Base-by-base conservation (phyloP, 2,113 vertebrate genomes). In the Stegostoma tigrinum region DNA sequence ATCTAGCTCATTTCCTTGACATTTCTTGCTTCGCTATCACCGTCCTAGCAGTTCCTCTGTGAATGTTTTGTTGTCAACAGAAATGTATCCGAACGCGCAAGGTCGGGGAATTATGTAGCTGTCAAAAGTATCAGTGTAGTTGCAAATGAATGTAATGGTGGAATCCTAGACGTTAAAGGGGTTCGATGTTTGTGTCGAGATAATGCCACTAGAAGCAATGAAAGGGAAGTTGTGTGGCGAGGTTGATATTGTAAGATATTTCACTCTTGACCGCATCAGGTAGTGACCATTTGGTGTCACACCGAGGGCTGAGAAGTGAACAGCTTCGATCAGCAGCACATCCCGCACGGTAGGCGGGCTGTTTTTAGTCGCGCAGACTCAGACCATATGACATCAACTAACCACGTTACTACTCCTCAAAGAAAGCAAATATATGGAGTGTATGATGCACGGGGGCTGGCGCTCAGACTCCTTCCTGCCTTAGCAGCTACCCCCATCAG, bases 361-460 rank as follows among this genome's bases (percentile, higher is more conserved):
- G 38, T 42, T 72, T 15, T 3, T 48, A 10, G 94, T 7, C 42
- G 94, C 94, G 94, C 94, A 95, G 94, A 95, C 94, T 95, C 94
- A 95, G 68, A 95, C 94, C 68, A 95, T 72, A 95, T 95, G 94
- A 95, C 94, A 95, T 95, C 67, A 95, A 95, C 68, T 95, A 95
- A 95, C 94, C 94, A 95, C 68, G 94, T 95, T 95, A 95, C 94
- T 95, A 72, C 94, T 95, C 72, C 67, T 61, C 34, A 72, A 95
- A 95, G 68, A 95, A 95, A 95, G 42, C 66, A 45, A 95, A 95
- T 95, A 75, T 95, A 75, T 95, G 94, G 94, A 95, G 94, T 95
- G 94, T 75, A 95, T 95, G 94, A 75, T 95, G 68, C 94, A 95
- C 94, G 45, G 94, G 38, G 67, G 48, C 94, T 95, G 94, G 72